phyloP scores from a whole-genome alignment of 2,888 invertebrate genomes.

The Synanthedon andrenaeformis region DNA sequence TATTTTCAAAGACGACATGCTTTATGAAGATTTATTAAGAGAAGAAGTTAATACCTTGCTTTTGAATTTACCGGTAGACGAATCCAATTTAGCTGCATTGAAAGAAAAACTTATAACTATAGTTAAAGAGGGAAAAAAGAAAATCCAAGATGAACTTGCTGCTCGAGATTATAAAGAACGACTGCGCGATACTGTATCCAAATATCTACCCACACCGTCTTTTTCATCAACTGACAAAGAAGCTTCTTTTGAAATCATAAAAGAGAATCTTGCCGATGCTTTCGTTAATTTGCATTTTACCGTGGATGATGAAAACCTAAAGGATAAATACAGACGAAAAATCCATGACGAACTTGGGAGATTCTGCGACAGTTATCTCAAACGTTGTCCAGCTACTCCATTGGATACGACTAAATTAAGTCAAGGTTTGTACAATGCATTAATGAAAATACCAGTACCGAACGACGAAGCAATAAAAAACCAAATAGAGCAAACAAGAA shows the following conservation, averaged over 20 bases:
- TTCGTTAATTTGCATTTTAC: slow-evolving; percentile 34
- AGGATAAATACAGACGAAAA: slow-evolving; percentile 22
- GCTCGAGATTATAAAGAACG: slow-evolving; percentile 29
- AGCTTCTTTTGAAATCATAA: slow-evolving; percentile 28
- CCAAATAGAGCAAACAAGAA: slow-evolving; percentile 27
- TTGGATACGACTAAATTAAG: slow-evolving; percentile 22
- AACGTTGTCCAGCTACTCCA: slow-evolving; percentile 19
- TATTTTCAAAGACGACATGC: slow-evolving; percentile 25
- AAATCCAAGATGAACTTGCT: slow-evolving; percentile 18
- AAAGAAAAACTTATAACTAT: slow-evolving; percentile 22
- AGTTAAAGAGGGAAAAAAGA: slow-evolving; percentile 19
- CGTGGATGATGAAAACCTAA: slow-evolving; percentile 16
- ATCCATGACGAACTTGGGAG: slow-evolving; percentile 25
- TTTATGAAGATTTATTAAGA: slow-evolving; percentile 27
- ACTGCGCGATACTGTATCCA: slow-evolving; percentile 28
- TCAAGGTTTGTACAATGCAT: slow-evolving; percentile 22
- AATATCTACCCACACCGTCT: slow-evolving; percentile 20
- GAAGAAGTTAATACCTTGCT: slow-evolving; percentile 28
- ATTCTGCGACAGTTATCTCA: slow-evolving; percentile 33
- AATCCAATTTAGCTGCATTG: slow-evolving; percentile 11
- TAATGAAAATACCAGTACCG: slow-evolving; percentile 28
- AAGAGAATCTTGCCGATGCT: slow-evolving; percentile 38
- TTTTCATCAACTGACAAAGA: slow-evolving; percentile 19
- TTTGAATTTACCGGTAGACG: slow-evolving; percentile 11
- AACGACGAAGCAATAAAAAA: slow-evolving; percentile 23